Conservation (phyloP, 2,113 vertebrate species). For the Elgaria multicarinata region DNA sequence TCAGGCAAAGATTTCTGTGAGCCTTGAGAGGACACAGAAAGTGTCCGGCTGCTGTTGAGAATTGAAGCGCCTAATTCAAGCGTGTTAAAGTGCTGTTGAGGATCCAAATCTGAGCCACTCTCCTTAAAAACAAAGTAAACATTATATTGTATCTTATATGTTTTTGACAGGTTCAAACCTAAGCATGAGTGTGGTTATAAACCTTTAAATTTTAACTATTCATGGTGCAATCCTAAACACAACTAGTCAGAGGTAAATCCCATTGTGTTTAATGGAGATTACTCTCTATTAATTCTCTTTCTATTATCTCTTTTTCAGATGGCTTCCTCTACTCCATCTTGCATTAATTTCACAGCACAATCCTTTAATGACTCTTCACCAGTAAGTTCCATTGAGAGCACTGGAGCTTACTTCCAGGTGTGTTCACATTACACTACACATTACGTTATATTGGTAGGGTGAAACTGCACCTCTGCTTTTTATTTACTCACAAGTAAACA, state of each 20-base stretch:
- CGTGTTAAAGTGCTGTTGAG: conserved; percentile 74
- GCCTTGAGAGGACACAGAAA: conserved; percentile 78
- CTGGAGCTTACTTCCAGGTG: no score
- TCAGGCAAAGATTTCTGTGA: conserved; percentile 80
- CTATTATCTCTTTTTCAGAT: no score
- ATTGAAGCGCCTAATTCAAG: conserved; percentile 74
- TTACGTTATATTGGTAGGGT: no score
- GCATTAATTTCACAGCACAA: no score
- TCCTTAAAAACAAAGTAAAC: conserved; percentile 70
- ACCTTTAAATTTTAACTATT: conserved; percentile 7
- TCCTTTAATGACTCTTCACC: no score
- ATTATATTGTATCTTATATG: conserved; percentile 20
- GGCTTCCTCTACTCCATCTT: no score
- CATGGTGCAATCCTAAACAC: background rate
- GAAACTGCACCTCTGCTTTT: no score
- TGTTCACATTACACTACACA: no score
- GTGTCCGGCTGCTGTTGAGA: conserved; percentile 72
- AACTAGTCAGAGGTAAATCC: background rate
- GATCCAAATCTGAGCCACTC: conserved; percentile 70
- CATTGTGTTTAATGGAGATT: background rate
- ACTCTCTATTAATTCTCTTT: background rate
- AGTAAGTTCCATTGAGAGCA: no score
- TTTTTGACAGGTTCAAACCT: conserved; percentile 20
- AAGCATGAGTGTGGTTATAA: background rate
- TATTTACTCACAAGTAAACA: no score